Evolutionary conservation across 2,888 invertebrate species (phyloP).

Genomic region (Drosophila mercatorum): DNA sequence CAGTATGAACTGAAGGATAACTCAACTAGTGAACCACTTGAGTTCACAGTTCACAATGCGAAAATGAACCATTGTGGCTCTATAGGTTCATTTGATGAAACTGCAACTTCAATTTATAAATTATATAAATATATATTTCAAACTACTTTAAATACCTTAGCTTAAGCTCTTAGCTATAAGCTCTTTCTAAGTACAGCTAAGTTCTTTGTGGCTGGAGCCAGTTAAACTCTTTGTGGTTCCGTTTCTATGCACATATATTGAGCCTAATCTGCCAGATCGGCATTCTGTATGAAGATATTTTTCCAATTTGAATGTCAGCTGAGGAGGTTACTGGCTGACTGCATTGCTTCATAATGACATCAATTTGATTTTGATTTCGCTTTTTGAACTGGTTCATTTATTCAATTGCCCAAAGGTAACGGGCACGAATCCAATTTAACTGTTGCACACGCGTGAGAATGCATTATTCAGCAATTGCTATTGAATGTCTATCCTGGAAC

Average conservation of each 20-base stretch:
- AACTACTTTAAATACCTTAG: neutral
- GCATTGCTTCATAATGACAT: neutral
- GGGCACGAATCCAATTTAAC: neutral
- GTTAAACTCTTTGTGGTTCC: too few species aligned
- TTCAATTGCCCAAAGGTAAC: neutral
- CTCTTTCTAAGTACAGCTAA: too few species aligned
- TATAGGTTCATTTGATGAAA: neutral
- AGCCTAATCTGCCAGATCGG: too few species aligned
- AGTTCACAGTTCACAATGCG: too few species aligned
- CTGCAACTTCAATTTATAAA: neutral
- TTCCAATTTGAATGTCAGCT: too few species aligned
- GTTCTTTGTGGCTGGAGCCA: too few species aligned
- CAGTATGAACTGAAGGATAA: too few species aligned
- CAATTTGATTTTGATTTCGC: neutral
- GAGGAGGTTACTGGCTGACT: too few species aligned
- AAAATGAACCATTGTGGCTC: too few species aligned
- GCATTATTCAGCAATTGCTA: conserved; percentile 15
- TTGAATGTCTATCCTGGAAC: conserved; percentile 21
- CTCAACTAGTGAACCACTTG: too few species aligned
- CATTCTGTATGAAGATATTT: too few species aligned
- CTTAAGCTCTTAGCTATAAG: neutral
- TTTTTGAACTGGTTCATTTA: neutral
- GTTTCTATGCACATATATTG: too few species aligned
- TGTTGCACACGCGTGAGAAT: conserved; percentile 27
- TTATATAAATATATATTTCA: neutral